Evolutionary conservation across 30 jellyfish, hydroid and myxozoan species (phyloP), one percentile per base, ranked within the genome.

Genomic region (Morbakka virulenta): DNA sequence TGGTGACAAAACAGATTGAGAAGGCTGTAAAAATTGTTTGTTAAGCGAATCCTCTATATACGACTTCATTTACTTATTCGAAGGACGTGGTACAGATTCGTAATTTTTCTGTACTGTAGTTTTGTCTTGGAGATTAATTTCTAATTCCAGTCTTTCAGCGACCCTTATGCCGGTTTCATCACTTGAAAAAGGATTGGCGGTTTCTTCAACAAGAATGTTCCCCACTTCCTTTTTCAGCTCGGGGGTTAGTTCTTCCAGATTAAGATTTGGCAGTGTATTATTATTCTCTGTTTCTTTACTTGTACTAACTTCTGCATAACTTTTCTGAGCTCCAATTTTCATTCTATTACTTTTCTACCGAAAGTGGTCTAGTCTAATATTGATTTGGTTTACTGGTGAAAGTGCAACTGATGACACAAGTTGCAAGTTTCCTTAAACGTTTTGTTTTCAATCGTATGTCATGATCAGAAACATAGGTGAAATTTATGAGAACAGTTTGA

Each of bases 1-100:
- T 49, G 84, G 50, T 22, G 84, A 72, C 84, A 77, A 72, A 23
- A 80, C 25, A 17, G 51, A 26, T 26, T 72, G 28, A 14, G 84
- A 72, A 28, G 71, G 27, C 29, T 72, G 23, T 31, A 69, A 31
- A 33, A 33, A 69, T 32, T 28, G 62, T 69, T 69, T 69, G 53
- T 69, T 69, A 20, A 69, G 27, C 74, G 36, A 73, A n/a, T 69
- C 81, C 73, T 69, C 81, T 33, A 69, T 69, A 69, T 69, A 69
- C 25, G 74, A 14, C 33, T 69, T 69, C 24, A 69, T 33, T 24
- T 69, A 72, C 11, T 73, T 35, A 32, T 69, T 22, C 81, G 36
- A 24, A 9, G 81, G 81, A 33, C 73, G 71, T 9, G 81, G 81
- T 4, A 30, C 81, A n/a, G 71, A 33, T n/a, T 20, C 33, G 77